Percentiles rank a stretch among this genome's conserved stretches.
These are phyloP conservation scores for Mixornis gularis DNA, from an alignment of 2,113 vertebrate species.

Conservation along the genomic window DNA sequence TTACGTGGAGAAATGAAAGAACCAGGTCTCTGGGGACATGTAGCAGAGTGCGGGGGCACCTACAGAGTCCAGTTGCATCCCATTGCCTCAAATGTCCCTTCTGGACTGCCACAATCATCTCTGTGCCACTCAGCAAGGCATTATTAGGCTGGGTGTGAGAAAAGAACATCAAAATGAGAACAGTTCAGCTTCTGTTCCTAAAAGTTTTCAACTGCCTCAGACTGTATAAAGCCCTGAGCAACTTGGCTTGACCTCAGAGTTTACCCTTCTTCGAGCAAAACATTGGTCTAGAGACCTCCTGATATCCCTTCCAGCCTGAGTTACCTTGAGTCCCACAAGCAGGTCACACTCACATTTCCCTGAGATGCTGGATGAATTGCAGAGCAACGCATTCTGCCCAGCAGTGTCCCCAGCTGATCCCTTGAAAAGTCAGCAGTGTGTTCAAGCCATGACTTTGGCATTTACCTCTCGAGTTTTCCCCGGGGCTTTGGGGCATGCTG, in stretches of 20 bases:
- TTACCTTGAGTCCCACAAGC: neutral
- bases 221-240: neutral
- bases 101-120: neutral
- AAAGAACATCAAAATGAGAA: neutral
- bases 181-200: neutral
- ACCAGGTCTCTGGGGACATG: neutral
- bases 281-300: neutral
- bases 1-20: neutral
- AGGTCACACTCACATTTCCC: neutral
- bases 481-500: neutral
- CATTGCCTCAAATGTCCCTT: neutral
- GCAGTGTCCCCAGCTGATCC: neutral
- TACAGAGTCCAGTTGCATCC: neutral
- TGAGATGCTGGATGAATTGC: neutral
- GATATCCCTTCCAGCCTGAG: neutral
- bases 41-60: neutral
- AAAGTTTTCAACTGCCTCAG: neutral
- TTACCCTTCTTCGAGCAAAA: neutral
- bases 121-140: neutral
- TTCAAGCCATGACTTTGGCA: neutral
- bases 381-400: neutral
- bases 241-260: neutral
- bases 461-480: neutral
- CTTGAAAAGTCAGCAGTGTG: neutral
- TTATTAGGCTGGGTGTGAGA: neutral